phyloP scores from a whole-genome alignment of 2,113 vertebrate species.

The Cochlearius cochlearius region DNA sequence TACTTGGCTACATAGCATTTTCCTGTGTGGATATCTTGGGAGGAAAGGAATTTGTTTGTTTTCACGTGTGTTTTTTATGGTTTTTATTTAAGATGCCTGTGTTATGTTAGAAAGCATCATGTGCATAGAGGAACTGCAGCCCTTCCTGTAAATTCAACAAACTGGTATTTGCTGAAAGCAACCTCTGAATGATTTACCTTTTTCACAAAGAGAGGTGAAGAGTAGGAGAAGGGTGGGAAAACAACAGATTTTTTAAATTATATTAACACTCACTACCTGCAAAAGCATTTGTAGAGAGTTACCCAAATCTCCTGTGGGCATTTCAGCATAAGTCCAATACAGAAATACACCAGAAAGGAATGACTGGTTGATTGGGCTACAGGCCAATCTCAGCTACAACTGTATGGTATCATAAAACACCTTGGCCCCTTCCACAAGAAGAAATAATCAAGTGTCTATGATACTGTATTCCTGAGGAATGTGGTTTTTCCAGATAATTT shows the following conservation, averaged over 20 bases:
- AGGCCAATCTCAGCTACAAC: conserved; percentile 54
- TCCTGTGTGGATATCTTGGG: neutral
- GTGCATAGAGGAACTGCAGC: conserved; percentile 17
- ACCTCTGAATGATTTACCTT: conserved; percentile 55
- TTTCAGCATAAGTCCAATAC: conserved; percentile 49
- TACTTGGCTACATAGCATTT: neutral
- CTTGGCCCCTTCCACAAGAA: conserved; percentile 58
- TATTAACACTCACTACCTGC: conserved; percentile 69
- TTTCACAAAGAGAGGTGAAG: conserved; percentile 45
- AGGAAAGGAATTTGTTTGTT: conserved; percentile 9
- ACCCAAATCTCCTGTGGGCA: conserved; percentile 60
- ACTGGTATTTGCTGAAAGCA: conserved; percentile 46
- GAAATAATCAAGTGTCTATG: conserved; percentile 55
- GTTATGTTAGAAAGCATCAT: conserved; percentile 24
- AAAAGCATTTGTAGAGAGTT: conserved; percentile 67
- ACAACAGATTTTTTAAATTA: conserved; percentile 67
- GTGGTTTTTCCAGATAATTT: conserved; percentile 59
- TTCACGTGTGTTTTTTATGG: neutral
- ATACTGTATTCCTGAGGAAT: conserved; percentile 56
- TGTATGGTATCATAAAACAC: conserved; percentile 68
- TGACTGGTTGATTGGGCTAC: conserved; percentile 53
- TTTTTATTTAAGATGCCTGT: neutral
- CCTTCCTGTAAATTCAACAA: conserved; percentile 51
- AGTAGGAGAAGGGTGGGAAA: conserved; percentile 45
- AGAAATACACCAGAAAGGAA: conserved; percentile 59